Evolutionary conservation across 2,113 vertebrate species (phyloP).

Genomic region (Notarius quadriscutis): DNA sequence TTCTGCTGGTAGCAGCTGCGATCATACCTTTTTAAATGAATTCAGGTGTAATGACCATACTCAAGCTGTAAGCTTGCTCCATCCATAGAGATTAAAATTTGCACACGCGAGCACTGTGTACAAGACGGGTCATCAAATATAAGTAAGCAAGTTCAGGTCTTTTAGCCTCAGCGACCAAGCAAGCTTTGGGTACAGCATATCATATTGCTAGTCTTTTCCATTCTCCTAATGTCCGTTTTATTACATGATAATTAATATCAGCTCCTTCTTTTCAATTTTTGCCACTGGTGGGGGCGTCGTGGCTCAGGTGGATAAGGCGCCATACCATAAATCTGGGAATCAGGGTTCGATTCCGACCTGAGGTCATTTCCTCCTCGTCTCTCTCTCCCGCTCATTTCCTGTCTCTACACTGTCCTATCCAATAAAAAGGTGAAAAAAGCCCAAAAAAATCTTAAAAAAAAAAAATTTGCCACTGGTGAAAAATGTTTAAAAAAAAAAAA

Average conservation of each 20-base stretch:
- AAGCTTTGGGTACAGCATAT: not conserved
- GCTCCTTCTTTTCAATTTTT: not conserved
- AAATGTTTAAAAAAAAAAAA: not conserved
- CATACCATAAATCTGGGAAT: too few relatives aligned
- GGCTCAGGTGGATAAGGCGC: too few relatives aligned
- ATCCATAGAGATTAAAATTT: not conserved
- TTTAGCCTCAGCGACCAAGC: not conserved
- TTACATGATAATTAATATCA: not conserved
- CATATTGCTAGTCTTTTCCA: not conserved
- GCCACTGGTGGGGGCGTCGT: not conserved
- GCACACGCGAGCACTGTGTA: not conserved
- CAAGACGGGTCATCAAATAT: not conserved
- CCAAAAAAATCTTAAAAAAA: too few relatives aligned
- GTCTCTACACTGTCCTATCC: too few relatives aligned
- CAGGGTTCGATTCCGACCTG: too few relatives aligned
- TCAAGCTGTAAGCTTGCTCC: conserved; percentile 1
- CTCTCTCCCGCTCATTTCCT: too few relatives aligned
- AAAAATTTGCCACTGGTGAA: not conserved
- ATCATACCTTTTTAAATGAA: conserved; percentile 25
- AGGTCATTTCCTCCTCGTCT: too few relatives aligned
- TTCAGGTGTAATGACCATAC: conserved; percentile 35
- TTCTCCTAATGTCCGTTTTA: not conserved
- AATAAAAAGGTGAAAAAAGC: too few relatives aligned
- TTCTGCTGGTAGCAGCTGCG: conserved; percentile 13
- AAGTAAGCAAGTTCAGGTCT: not conserved